Base-by-base conservation (phyloP, 2,797 vertebrate genomes). In the Adelosebastes latens region DNA sequence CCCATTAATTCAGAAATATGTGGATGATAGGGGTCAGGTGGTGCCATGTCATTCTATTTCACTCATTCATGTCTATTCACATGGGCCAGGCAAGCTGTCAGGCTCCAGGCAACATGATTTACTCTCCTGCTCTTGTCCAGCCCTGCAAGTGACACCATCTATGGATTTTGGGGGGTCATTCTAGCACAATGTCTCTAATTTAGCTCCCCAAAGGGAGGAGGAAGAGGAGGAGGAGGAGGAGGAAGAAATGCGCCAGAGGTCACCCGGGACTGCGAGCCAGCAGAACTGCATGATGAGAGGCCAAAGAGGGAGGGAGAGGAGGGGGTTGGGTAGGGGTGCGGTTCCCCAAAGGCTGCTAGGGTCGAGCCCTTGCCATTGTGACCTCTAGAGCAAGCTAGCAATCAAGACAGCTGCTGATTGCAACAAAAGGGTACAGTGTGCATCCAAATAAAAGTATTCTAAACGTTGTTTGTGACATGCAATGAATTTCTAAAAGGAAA, bases 111-210 rank as follows among this genome's bases (percentile, higher is more conserved):
- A 65, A 91, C 89, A 81, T 92, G 86, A 95, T 95, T 95, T 94
- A 94, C 91, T 90, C 85, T 69, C 61, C 82, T 89, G 34, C 83
- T 88, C 86, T 89, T 92, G 90, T 84, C 83, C 88, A 86, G 78
- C 79, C 76, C 73, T 78, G 86, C 92, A 87, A 92, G 89, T 94
- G 92, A 93, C 93, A 91, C 92, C 92, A 93, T 92, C 76, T 95
- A 94, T 95, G 94, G 94, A 95, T 95, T 94, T 95, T 92, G 90
- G 94, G 93, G 94, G 94, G 93, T 95, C 94, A 93, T 93, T 93
- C 90, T 96, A 89, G 88, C 93, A 96, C 94, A 96, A 96, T 94
- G 93, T 92, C 94, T 95, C 94, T 95, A 95, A 95, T 96, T 95
- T 95, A 96, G 92, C 83, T 92, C 83, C 94, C 94, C 92, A 92